phyloP scores from a whole-genome alignment of 2,888 invertebrate genomes.

The Drosophila gaucha region DNA sequence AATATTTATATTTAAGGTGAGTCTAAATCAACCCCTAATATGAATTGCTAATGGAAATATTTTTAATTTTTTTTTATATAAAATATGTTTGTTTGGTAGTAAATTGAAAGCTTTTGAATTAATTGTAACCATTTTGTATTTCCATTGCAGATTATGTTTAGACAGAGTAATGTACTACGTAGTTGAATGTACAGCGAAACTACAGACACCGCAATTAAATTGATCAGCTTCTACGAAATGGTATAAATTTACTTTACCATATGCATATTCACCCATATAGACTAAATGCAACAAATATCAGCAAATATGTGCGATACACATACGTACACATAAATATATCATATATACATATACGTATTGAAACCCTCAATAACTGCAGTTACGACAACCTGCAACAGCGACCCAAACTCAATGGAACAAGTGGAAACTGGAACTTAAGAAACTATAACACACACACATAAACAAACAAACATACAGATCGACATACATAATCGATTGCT shows the following conservation, averaged over 20 bases:
- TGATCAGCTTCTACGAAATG: constrained; percentile 42
- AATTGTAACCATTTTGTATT: not conserved
- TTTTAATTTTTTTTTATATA: not conserved
- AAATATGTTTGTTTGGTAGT: not conserved
- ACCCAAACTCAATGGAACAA: constrained; percentile 11
- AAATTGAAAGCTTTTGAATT: not conserved
- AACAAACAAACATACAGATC: constrained; percentile 5
- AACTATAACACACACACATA: constrained; percentile 22
- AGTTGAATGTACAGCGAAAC: constrained; percentile 37
- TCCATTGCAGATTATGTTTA: constrained; percentile 59
- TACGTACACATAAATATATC: constrained; percentile 36
- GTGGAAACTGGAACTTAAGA: constrained; percentile 13
- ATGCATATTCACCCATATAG: constrained; percentile 24
- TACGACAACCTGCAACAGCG: constrained; percentile 6
- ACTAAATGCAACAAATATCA: constrained; percentile 37
- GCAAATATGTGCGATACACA: constrained; percentile 27
- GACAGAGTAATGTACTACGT: constrained; percentile 38
- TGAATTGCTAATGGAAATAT: too few relatives aligned
- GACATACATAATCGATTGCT: not conserved
- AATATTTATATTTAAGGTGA: constrained; percentile 81
- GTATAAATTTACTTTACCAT: constrained; percentile 44
- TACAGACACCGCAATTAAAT: constrained; percentile 27
- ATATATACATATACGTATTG: constrained; percentile 47
- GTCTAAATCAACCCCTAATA: constrained; percentile 4
- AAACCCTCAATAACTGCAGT: constrained; percentile 30